Evolutionary conservation across 2,888 invertebrate genomes (phyloP), one percentile per base, ranked within the genome.

Genomic region (Ormyrus nitidulus): DNA sequence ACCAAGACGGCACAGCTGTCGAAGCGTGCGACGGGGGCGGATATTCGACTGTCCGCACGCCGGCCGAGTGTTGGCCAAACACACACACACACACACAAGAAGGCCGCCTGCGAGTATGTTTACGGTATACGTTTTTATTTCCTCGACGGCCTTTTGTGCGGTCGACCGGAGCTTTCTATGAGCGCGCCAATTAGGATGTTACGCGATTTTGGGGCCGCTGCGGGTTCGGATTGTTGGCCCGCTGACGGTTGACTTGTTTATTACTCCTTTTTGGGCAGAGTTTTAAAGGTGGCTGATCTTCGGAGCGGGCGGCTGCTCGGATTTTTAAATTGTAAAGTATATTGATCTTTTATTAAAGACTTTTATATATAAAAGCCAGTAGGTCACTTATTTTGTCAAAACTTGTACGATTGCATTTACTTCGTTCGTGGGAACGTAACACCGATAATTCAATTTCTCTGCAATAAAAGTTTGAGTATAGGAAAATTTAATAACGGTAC

Each of bases 111-210:
- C 19, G 19, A 19, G 19, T 19, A 1, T 19, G 19, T 19, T 19
- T 19, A 19, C 1, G 19, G 19, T 56, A 5, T 48, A n/a, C 19
- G 9, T 58, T 46, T 49, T 70, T 70, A 10, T 58, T 65, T 13
- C 19, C 8, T 56, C 46, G 13, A 8, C 44, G 56, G 46, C 11
- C 6, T 10, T 49, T 4, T 48, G 7, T 13, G 11, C 34, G 54
- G 62, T 62, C 10, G 62, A 44, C 1, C 19, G 19, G 64, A 9
- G 59, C 61, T 7, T 19, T 19, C 19, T 19, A 19, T 19, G 10
- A 11, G 61, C 44, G 61, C 56, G 66, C 54, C 70, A 71, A 71
- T 71, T 71, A 71, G 58, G 48, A 59, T 59, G 70, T 71, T 54
- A 71, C 70, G 56, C 58, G 70, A 13, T 49, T 48, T 71, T 19